Evolutionary conservation across 2,888 invertebrate species (phyloP).

Genomic region (Augiades crinisus): DNA sequence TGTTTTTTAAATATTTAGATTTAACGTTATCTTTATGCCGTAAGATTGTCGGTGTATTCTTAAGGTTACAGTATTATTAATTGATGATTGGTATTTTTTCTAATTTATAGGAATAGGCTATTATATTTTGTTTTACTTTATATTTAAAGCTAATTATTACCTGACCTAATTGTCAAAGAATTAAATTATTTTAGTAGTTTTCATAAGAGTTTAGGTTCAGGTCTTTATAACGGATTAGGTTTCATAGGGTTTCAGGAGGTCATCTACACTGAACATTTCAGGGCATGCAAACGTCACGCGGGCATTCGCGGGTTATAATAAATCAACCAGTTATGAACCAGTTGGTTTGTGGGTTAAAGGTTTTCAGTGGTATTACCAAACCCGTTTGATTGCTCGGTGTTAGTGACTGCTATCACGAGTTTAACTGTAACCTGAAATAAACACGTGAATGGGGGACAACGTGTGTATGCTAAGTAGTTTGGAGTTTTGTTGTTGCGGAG

Average conservation of each 20-base stretch:
- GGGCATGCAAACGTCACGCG: not conserved
- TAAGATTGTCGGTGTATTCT: not conserved
- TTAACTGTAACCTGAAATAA: slow-evolving; percentile 24
- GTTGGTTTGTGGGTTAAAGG: slow-evolving; percentile 26
- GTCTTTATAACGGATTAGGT: no score
- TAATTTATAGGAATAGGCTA: no score
- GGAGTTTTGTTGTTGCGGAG: no score
- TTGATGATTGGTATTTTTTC: no score
- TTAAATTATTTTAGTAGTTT: no score
- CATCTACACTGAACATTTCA: not conserved
- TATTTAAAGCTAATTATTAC: no score
- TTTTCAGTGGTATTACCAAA: slow-evolving; percentile 30
- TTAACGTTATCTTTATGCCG: not conserved
- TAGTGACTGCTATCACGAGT: slow-evolving; percentile 16
- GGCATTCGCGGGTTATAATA: slow-evolving; percentile 9
- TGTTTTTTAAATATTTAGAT: not conserved
- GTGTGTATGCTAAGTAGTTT: no score
- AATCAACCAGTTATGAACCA: slow-evolving; percentile 15
- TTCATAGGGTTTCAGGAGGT: no score
- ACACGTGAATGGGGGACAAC: slow-evolving; percentile 30
- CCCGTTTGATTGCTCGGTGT: slow-evolving; percentile 30
- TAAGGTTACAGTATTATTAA: not conserved
- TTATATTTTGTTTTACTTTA: no score
- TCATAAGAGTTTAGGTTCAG: no score
- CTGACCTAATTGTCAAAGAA: no score